Evolutionary conservation across 2,888 invertebrate species (phyloP), one percentile per base, ranked within the genome.

Genomic region (Agrochola lota): DNA sequence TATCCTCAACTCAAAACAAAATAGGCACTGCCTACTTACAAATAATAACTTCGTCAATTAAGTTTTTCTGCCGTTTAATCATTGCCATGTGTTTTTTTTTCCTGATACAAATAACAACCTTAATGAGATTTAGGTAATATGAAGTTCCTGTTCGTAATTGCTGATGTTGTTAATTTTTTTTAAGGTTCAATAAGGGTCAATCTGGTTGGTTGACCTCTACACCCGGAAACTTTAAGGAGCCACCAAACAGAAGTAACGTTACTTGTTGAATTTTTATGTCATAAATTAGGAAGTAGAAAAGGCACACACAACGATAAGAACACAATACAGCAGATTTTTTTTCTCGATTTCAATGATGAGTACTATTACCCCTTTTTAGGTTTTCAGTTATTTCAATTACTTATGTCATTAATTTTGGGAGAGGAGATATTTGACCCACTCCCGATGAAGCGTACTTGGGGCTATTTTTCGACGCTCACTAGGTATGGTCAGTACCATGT

Each of bases 71-170:
- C 11, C 26, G 35, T 63, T 79, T 55, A 55, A 55, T 55, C 52
- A 62, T 43, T 46, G 52, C 23, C 23, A 57, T 40, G 8, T 23
- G 15, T 52, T 57, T 49, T 26, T 20, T 78, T 63, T 49, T 40
- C 8, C 11, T 57, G 35, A n/a, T 79, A 40, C 69, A 57, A 62
- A 78, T 67, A 78, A 77, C 46, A 60, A 80, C 20, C 55, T 49
- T 71, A 71, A 71, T 67, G 15, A 68, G 30, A 81, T 63, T 63
- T 64, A 81, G 30, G 57, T 63, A 75, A 74, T 81, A 49, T 62
- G 46, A 62, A 81, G 67, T 81, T 68, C 62, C 67, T 66, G 35
- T 80, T 35, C 52, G 66, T 62, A 72, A 67, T 68, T 57, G 35
- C n/a, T 35, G 12, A 52, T 26, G 57, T 26, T 46, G 23, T 73